phyloP scores from a whole-genome alignment of 53 echinoderm and acorn worm species.

The Holothuria scabra region DNA sequence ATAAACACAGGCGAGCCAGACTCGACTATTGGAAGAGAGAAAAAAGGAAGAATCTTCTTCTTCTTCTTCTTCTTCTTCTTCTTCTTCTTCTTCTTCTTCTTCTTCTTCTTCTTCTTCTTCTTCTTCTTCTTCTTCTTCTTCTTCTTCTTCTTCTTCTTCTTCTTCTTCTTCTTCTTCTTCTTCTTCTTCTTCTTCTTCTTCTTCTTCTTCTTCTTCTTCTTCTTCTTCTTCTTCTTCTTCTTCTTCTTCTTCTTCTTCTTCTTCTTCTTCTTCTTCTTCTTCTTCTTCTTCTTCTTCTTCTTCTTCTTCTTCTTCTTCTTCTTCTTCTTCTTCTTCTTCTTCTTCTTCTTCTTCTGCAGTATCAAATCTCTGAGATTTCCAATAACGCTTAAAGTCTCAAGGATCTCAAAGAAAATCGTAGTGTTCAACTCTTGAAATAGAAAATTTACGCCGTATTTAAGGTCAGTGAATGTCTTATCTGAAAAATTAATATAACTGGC shows the following conservation, averaged over 20 bases:
- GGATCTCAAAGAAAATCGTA: too few relatives aligned
- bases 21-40: too few relatives aligned
- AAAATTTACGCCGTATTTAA: too few relatives aligned
- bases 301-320: background rate
- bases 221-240: conserved; percentile 21
- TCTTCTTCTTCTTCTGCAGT: background rate
- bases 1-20: too few relatives aligned
- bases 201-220: conserved; percentile 39
- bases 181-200: conserved; percentile 42
- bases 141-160: conserved; percentile 39
- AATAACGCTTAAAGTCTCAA: too few relatives aligned
- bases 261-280: background rate
- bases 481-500: too few relatives aligned
- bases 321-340: background rate
- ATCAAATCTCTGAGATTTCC: too few relatives aligned
- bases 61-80: conserved; percentile 11
- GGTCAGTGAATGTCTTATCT: too few relatives aligned
- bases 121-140: conserved; percentile 37
- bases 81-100: conserved; percentile 30
- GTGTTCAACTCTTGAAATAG: too few relatives aligned
- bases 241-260: background rate
- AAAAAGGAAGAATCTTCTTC: background rate
- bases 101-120: conserved; percentile 40
- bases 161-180: conserved; percentile 36
- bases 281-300: background rate